Base-by-base conservation (phyloP, 2,113 vertebrate genomes). In the Spheniscus mendiculus region DNA sequence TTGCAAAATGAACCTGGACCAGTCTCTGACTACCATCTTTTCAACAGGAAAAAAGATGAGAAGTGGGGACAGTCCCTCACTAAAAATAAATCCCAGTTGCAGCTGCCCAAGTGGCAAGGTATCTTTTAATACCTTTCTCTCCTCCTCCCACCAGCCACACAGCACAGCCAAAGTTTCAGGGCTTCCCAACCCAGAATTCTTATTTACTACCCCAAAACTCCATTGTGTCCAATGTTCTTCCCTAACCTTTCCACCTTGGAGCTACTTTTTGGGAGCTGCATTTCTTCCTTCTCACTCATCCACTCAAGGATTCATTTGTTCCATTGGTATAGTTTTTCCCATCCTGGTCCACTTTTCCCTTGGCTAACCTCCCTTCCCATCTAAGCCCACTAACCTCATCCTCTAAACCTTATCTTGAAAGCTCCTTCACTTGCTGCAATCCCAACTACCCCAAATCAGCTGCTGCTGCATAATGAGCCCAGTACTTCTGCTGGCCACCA, bases 161-260 rank as follows among this genome's bases (percentile, higher is more conserved):
- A 84, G 53, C 27, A 69, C 12, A 63, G 22, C 8, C 34, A 32
- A 59, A 61, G 42, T 34, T 61, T 65, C 40, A 52, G 21, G 16
- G 12, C 34, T 87, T 74, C 38, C 27, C 38, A 81, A 22, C 4
- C 63, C 84, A 38, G 7, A 78, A 89, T 74, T 89, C n/a, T 12
- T 47, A 6, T 74, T 82, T 74, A 14, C 4, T 29, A 20, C 10
- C 13, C 19, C 29, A 53, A 50, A 95, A 87, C 32, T 23, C 15
- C 26, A 32, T 21, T 1, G 0, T 29, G 8, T 12, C 25, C n/a
- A 55, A 18, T 19, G 9, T 14, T 67, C 55, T 59, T 42, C 25
- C 18, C 10, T n/a, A 12, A 69, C 36, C 26, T 89, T 59, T 87
- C 44, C 36, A 36, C 16, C 19, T 6, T 36, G 27, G 15, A 61